Evolutionary conservation across 1,140 invertebrate genomes (phyloP), one percentile per base, ranked within the genome.

Genomic region (Lepidurus apus): DNA sequence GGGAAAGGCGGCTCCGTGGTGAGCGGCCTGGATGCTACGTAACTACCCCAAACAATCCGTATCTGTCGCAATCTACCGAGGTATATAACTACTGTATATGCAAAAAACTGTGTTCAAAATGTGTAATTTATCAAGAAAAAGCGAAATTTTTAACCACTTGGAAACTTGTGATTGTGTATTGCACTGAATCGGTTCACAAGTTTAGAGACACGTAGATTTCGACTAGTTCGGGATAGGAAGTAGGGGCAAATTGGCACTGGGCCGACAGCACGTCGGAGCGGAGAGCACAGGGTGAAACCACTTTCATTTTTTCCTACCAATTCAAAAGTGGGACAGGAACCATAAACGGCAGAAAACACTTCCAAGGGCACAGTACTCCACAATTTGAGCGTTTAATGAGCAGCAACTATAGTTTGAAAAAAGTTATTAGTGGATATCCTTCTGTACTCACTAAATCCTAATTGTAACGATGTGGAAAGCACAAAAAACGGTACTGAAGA

Each of bases 151-250:
- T 9, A 65, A 65, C 53, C 53, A 6, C 7, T 65, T 7, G 21
- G 21, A 65, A 65, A 65, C 53, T 65, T 65, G 53, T 65, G 53
- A 65, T 65, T 7, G 21, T 65, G 53, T 65, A 65, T 65, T 65
- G 53, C 53, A 65, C 53, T 65, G 53, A 65, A 65, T 21, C 21
- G 21, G 53, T 65, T 4, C 53, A 47, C 45, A 65, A 65, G 53
- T 34, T 34, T 2, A 21, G 17, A 21, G 13, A 65, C 53, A 65
- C 53, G 53, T 65, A 65, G 17, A 7, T 65, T 65, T 65, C 53
- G 53, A 65, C 53, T 65, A 65, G 53, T 65, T 13, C 7, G 21
- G 53, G 53, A 34, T 21, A 65, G 53, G 21, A 21, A 13, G 13
- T 21, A 8, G 45, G 53, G n/a, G 17, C 53, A 65, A 65, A 65